Percentiles rank a stretch among this genome's conserved stretches.
Evolutionary conservation across 2,113 vertebrate genomes (phyloP).

Genomic region (Dunckerocampus dactyliophorus): DNA sequence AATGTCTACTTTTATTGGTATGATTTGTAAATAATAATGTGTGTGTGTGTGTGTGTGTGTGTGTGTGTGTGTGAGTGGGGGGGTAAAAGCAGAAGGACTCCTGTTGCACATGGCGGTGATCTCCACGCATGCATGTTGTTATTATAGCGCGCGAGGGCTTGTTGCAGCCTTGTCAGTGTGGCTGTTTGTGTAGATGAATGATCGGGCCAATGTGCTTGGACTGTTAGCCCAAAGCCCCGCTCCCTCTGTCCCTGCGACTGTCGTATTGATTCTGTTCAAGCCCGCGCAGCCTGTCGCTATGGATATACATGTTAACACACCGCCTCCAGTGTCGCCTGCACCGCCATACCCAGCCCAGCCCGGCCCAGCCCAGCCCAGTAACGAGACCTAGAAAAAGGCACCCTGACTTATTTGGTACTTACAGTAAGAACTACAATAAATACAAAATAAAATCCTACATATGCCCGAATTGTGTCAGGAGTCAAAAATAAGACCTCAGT

Average conservation of each 20-base stretch:
- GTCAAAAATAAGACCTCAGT: too few species aligned
- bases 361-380: constrained; percentile 54
- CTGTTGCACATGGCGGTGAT: constrained; percentile 24
- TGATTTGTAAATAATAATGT: constrained; percentile 4
- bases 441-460: neutral
- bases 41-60: neutral
- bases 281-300: constrained; percentile 88
- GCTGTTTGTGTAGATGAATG: constrained; percentile 85
- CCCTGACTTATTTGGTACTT: constrained; percentile 33
- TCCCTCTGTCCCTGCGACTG: constrained; percentile 88
- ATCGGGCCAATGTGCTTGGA: constrained; percentile 97
- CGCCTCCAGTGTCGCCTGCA: constrained; percentile 74
- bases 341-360: constrained; percentile 52
- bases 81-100: neutral
- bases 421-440: constrained; percentile 28
- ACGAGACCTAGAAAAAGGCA: constrained; percentile 60
- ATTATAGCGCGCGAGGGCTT: constrained; percentile 45
- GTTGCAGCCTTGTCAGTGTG: constrained; percentile 76
- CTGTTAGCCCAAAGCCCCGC: constrained; percentile 93
- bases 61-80: neutral
- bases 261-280: constrained; percentile 96
- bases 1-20: neutral
- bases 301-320: constrained; percentile 89
- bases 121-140: constrained; percentile 23
- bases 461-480: neutral